phyloP scores from a whole-genome alignment of 2,888 invertebrate genomes.

The Zele albiditarsus region DNA sequence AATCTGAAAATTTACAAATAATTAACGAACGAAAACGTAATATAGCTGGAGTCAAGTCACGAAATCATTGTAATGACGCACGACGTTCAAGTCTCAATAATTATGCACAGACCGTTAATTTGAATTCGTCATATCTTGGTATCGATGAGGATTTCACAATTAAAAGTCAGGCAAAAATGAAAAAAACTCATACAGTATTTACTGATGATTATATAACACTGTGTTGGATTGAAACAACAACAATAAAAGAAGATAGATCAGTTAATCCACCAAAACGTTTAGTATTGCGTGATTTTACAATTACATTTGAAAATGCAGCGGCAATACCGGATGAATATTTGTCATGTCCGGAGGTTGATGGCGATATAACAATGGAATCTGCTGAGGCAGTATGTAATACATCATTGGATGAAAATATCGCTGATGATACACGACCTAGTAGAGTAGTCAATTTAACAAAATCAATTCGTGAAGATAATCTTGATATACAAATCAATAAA shows the following conservation, averaged over 20 bases:
- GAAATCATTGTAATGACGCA: constrained; percentile 42
- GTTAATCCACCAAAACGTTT: constrained; percentile 50
- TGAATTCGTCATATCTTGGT: constrained; percentile 28
- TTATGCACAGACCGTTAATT: constrained; percentile 20
- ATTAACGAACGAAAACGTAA: not conserved
- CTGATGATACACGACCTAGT: constrained; percentile 53
- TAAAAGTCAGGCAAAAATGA: constrained; percentile 37
- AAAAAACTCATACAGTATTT: constrained; percentile 48
- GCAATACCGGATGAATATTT: constrained; percentile 54
- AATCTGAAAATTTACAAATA: not conserved
- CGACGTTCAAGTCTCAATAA: not conserved
- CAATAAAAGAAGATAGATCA: constrained; percentile 54
- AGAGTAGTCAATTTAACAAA: constrained; percentile 48
- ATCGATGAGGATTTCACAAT: constrained; percentile 35
- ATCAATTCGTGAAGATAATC: constrained; percentile 39
- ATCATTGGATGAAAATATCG: constrained; percentile 49
- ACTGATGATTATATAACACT: constrained; percentile 54
- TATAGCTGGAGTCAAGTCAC: constrained; percentile 25
- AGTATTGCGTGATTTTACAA: constrained; percentile 57
- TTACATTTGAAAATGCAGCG: constrained; percentile 58
- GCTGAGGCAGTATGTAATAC: constrained; percentile 44
- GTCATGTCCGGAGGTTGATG: constrained; percentile 50
- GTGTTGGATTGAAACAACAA: constrained; percentile 59
- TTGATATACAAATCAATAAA: constrained; percentile 48
- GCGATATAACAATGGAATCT: constrained; percentile 48